Conservation (phyloP, 35 echinoderm and acorn worm genomes). For the Chiridota heheva region DNA sequence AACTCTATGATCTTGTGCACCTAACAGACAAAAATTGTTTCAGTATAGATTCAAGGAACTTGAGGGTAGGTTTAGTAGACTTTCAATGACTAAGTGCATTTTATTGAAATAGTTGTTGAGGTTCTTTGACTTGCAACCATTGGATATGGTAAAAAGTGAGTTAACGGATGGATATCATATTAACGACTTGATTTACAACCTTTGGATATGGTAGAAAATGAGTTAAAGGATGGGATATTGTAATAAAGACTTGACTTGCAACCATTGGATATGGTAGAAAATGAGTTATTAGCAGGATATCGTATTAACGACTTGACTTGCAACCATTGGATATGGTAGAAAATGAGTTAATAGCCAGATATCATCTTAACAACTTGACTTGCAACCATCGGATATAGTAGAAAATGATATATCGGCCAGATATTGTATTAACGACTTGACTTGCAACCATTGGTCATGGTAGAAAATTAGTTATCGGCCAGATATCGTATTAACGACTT, state of each 20-base stretch:
- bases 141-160: not conserved
- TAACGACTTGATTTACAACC: not conserved
- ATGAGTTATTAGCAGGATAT: not conserved
- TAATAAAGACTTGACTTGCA: not conserved
- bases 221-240: not conserved
- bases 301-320: not conserved
- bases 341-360: not conserved
- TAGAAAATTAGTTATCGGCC: not conserved
- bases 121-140: not conserved
- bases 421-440: not conserved
- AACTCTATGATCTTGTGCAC: not conserved
- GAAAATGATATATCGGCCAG: not conserved
- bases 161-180: not conserved
- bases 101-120: not conserved
- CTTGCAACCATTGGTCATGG: not conserved
- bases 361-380: not conserved
- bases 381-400: not conserved
- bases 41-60: not conserved
- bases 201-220: not conserved
- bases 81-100: not conserved
- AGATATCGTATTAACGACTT: not conserved
- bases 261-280: not conserved
- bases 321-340: not conserved
- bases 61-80: not conserved
- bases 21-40: not conserved